Base-by-base conservation (phyloP, 1,140 invertebrate genomes). In the Zaprionus lachaisei region DNA sequence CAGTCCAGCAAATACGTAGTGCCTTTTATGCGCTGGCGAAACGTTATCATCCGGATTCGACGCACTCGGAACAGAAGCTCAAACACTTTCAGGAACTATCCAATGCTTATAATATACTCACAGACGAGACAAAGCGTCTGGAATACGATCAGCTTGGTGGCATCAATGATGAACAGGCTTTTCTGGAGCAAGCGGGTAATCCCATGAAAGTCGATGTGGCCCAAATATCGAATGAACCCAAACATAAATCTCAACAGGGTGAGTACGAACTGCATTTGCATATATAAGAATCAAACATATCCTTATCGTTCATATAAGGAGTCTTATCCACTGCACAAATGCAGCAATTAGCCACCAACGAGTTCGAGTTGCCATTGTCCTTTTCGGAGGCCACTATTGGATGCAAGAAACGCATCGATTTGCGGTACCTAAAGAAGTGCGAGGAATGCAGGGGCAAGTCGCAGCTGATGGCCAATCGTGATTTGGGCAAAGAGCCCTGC, bases 51-150 rank as follows among this genome's bases (percentile, higher is more conserved):
- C 96, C 96, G 83, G 92, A 95, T 93, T 96, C 96, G 94, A 95
- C 79, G 94, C 95, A 90, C 94, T 80, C 83, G 5, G 81, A 89
- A 49, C 74, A 96, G 80, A 96, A 97, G 83, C 96, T 97, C 81
- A 95, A 94, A 47, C 96, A 96, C 74, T 98, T 98, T 91, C 98
- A 98, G 92, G 97, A 97, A 93, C 94, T 98, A 14, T 96, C 96
- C 11, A 97, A 98, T 93, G 97, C 97, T 0, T 98, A 98, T 86
- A 96, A 96, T 60, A 95, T 98, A 74, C 93, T 98, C 2, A 96
- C 96, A 4, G 97, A 98, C 92, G 94, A 95, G 4, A 96, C 96
- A 24, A 97, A 97, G 91, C 94, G 96, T 64, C 93, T 95, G 37
- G 94, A 97, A 60, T 98, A 97, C 81, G 97, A 98, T 83, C 81